These are phyloP conservation scores for Melinaea marsaeus DNA, from an alignment of 2,888 invertebrate species.

Conservation along the genomic window DNA sequence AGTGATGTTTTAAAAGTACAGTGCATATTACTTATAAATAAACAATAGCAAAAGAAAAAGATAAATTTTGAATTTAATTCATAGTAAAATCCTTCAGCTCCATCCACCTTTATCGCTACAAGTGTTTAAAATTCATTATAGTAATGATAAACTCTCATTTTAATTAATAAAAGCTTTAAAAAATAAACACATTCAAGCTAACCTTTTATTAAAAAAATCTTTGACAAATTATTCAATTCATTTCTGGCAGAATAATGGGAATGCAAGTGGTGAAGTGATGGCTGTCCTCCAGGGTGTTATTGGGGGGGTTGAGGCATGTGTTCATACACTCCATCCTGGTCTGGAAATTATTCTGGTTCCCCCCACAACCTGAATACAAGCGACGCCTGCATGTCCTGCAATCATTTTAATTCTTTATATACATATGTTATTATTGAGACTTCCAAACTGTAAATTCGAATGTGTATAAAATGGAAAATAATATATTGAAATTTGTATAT, in stretches of 20 bases:
- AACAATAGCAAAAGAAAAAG: no score
- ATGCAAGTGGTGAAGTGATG: slow-evolving; percentile 36
- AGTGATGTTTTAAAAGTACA: no score
- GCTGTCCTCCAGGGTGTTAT: slow-evolving; percentile 42
- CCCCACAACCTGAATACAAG: slow-evolving; percentile 64
- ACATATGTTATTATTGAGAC: no score
- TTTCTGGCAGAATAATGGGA: slow-evolving; percentile 35
- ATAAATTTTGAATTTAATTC: no score
- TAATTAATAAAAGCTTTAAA: neutral
- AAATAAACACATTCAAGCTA: neutral
- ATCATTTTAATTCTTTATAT: slow-evolving; percentile 12
- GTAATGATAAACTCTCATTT: neutral
- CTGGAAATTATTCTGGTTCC: slow-evolving; percentile 67
- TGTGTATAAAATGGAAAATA: no score
- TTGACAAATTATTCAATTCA: slow-evolving; percentile 21
- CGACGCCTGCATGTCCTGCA: slow-evolving; percentile 53
- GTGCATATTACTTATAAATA: no score
- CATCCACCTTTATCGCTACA: no score
- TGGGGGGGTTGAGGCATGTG: slow-evolving; percentile 48
- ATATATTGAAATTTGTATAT: no score
- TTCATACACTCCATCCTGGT: slow-evolving; percentile 44
- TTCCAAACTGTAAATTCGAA: no score
- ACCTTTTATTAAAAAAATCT: neutral
- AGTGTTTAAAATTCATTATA: no score
- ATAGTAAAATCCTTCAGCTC: no score